Percentiles rank a stretch among this genome's conserved stretches.
Conservation (phyloP, 2,888 invertebrate genomes). For the Cybosia mesomella region DNA sequence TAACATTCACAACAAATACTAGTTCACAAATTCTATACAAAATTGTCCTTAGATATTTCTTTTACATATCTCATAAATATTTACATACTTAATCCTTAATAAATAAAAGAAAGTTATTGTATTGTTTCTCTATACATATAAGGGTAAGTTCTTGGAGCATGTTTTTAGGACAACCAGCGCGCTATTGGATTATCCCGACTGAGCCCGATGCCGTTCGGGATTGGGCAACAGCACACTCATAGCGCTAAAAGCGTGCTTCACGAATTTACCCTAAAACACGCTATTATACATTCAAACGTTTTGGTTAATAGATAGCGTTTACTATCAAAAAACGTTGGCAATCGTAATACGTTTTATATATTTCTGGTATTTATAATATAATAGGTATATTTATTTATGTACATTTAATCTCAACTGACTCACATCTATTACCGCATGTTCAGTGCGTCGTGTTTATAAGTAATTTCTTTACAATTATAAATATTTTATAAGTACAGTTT, state of each 20-base stretch:
- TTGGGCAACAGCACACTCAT: not conserved
- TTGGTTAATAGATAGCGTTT: slow-evolving; percentile 30
- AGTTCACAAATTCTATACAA: slow-evolving; percentile 73
- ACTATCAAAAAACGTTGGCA: slow-evolving; percentile 34
- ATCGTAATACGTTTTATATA: slow-evolving; percentile 54
- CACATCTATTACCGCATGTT: slow-evolving; percentile 44
- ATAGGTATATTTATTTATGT: slow-evolving; percentile 55
- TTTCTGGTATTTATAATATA: slow-evolving; percentile 50
- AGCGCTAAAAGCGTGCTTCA: not conserved
- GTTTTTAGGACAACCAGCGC: not conserved
- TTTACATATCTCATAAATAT: slow-evolving; percentile 64
- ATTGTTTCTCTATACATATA: slow-evolving; percentile 59
- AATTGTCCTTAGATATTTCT: slow-evolving; percentile 74
- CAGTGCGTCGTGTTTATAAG: slow-evolving; percentile 45
- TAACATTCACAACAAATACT: slow-evolving; percentile 74
- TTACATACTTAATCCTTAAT: slow-evolving; percentile 76
- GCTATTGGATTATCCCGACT: not conserved
- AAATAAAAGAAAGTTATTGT: slow-evolving; percentile 62
- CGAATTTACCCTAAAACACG: slow-evolving; percentile 45
- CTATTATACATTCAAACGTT: slow-evolving; percentile 46
- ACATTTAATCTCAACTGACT: slow-evolving; percentile 63
- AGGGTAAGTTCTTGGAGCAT: not conserved
- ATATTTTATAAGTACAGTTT: slow-evolving; percentile 55
- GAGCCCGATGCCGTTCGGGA: not conserved
- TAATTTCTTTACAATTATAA: slow-evolving; percentile 40